Base-by-base conservation (phyloP, 2,888 invertebrate genomes). In the Elgonia sp. region DNA sequence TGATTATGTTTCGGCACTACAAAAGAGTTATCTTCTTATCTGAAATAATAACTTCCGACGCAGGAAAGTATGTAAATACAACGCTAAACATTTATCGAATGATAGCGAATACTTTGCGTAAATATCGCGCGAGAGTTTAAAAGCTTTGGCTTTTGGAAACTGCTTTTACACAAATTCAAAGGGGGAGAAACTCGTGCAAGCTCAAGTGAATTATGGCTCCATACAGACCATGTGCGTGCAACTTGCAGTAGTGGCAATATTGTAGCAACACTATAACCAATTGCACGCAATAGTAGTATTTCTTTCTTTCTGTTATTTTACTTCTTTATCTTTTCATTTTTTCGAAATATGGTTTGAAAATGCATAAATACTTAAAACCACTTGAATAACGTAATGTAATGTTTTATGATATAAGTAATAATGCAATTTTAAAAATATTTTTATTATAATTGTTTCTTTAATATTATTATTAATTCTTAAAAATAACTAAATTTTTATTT, bases 231-330 rank as follows among this genome's bases (percentile, higher is more conserved):
- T 65, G 63, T 82, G 82, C 82, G 70, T 82, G 82, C 82, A 82
- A 73, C 73, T 63, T 82, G 82, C 72, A 63, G 63, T 62, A 73
- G 42, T 39, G 20, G 63, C 63, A 57, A 67, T 75, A 75, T 18
- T 62, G 69, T 46, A 16, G 79, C 85, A 18, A 21, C 20, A 50
- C 80, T 75, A 69, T 80, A 73, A 75, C 85, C 85, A 81, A 80
- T 86, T 75, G 57, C 85, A 73, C 42, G 76, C 77, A 77, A 84
- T 65, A 20, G 55, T 21, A 57, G 42, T 85, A 86, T 81, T 81
- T 76, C 67, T 75, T 81, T 69, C 18, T n/a, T 29, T 29, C 5
- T 5, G 1, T 29, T 29, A 3, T 3, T 29, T 29, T 29, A 29
- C 29, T 1, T 29, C 29, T 29, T 3, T 29, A 3, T 29, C 29